Conservation (phyloP, 2,888 invertebrate genomes). For the Cheilosia urbana region DNA sequence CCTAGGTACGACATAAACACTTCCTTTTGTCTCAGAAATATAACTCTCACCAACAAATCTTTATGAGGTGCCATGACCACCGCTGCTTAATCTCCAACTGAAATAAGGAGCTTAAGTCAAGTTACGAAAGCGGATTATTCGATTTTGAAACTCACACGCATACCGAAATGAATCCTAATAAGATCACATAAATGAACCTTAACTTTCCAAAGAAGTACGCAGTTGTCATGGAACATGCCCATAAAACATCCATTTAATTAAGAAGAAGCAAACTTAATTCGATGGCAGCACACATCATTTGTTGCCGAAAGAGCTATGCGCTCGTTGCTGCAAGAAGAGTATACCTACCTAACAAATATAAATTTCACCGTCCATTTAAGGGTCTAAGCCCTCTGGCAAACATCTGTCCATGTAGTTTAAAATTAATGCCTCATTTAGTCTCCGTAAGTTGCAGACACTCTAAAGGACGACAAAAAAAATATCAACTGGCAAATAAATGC, state of each 20-base stretch:
- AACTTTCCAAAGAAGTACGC: not conserved
- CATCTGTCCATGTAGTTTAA: conserved; percentile 66
- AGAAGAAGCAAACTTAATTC: conserved; percentile 4
- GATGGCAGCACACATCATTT: conserved; percentile 38
- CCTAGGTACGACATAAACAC: too few species aligned
- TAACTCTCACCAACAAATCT: too few species aligned
- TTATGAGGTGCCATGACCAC: too few species aligned
- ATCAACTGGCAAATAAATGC: conserved; percentile 70
- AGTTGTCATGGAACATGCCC: not conserved
- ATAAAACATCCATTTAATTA: conserved; percentile 27
- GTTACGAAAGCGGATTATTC: too few species aligned
- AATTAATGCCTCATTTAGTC: conserved; percentile 73
- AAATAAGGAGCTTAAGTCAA: too few species aligned
- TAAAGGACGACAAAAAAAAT: conserved; percentile 37
- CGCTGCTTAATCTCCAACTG: too few species aligned
- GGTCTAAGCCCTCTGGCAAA: conserved; percentile 55
- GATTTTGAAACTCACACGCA: too few species aligned
- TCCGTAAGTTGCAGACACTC: conserved; percentile 63
- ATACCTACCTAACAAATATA: conserved; percentile 6
- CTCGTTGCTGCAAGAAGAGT: not conserved
- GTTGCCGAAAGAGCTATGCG: conserved; percentile 5
- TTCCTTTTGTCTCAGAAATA: not conserved
- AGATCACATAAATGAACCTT: not conserved
- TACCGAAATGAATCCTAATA: not conserved
- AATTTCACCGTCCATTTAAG: conserved; percentile 59